A percentile compares a stretch with the other conserved stretches of the same genome.
These are phyloP conservation scores for Telmatochromis sp. DNA, from an alignment of 2,113 vertebrate genomes.

Conservation along the genomic window DNA sequence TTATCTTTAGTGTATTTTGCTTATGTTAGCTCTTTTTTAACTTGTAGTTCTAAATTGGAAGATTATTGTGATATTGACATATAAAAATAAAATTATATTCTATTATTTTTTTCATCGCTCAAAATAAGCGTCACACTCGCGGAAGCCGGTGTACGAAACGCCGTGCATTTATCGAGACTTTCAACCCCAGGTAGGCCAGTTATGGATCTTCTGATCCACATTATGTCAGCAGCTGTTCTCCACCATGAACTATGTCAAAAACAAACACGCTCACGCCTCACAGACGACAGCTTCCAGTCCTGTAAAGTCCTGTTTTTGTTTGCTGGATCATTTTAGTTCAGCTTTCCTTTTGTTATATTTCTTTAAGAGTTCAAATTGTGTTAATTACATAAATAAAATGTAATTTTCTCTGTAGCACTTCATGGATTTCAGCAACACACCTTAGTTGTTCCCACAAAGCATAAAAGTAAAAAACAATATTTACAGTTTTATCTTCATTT, in stretches of 20 bases:
- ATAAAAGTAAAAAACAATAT: background rate
- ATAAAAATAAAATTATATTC: too few species aligned
- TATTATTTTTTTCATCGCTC: too few species aligned
- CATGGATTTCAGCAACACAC: fast-evolving
- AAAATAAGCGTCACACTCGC: too few species aligned
- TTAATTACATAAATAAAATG: background rate
- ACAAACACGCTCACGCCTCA: background rate
- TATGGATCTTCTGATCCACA: fast-evolving
- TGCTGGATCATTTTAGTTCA: background rate
- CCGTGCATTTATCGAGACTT: too few species aligned
- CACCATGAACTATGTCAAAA: fast-evolving
- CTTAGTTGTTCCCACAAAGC: background rate
- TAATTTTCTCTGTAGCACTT: background rate
- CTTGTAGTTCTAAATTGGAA: too few species aligned
- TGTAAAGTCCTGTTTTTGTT: background rate
- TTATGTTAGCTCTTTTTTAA: too few species aligned
- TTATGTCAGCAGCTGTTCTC: too few species aligned
- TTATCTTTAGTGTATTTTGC: too few species aligned
- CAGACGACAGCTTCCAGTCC: background rate
- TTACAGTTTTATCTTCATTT: background rate
- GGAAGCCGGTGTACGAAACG: too few species aligned
- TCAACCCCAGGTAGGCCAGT: fast-evolving
- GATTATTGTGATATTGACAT: too few species aligned
- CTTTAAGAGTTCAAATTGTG: background rate
- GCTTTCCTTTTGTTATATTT: fast-evolving